phyloP scores from a whole-genome alignment of 2,797 vertebrate genomes.

The Bradypodion pumilum region DNA sequence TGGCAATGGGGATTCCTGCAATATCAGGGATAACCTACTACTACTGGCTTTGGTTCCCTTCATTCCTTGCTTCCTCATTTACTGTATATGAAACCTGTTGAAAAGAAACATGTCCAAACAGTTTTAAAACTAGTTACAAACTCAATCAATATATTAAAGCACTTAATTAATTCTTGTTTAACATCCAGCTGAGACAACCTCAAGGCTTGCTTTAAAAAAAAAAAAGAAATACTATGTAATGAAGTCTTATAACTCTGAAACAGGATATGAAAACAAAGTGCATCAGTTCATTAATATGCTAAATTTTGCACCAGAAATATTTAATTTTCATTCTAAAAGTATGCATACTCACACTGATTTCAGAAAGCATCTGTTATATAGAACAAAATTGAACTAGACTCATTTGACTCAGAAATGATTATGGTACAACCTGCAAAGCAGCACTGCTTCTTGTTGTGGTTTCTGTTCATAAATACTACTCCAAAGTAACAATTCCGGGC shows the following conservation, averaged over 20 bases:
- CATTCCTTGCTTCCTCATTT: conserved; percentile 69
- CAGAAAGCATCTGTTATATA: neutral
- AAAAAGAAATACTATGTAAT: neutral
- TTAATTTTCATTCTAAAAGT: neutral
- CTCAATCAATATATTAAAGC: conserved; percentile 40
- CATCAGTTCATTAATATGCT: neutral
- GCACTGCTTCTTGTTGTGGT: neutral
- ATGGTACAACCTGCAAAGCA: neutral
- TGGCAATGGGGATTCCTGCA: conserved; percentile 69
- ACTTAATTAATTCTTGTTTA: conserved; percentile 43
- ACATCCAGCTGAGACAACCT: conserved; percentile 20
- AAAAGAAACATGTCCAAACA: conserved; percentile 72
- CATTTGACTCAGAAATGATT: neutral
- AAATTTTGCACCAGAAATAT: neutral
- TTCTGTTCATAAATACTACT: neutral
- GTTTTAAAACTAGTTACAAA: conserved; percentile 58
- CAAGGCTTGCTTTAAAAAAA: neutral
- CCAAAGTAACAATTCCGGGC: neutral
- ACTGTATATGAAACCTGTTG: conserved; percentile 71
- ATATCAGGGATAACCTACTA: conserved; percentile 74
- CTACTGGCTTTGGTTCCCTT: conserved; percentile 70
- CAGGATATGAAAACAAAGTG: too few relatives aligned
- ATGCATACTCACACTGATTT: neutral
- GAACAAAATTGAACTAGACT: neutral
- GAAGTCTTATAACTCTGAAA: neutral